phyloP scores from a whole-genome alignment of 2,888 invertebrate species.

The Mythimna ferrago region DNA sequence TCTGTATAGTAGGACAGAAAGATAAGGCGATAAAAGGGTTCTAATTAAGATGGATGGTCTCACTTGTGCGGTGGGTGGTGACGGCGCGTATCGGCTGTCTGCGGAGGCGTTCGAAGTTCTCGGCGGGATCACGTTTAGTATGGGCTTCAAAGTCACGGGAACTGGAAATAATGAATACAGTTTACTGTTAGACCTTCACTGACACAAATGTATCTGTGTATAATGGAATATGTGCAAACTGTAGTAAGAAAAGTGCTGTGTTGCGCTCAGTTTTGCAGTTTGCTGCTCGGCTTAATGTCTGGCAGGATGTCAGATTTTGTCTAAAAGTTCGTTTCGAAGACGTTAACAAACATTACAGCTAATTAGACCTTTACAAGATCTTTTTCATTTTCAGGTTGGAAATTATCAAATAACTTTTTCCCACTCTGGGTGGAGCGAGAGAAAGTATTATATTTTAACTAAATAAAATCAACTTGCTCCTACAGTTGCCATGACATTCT shows the following conservation, averaged over 20 bases:
- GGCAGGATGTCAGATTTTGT: not conserved
- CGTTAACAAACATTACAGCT: not conserved
- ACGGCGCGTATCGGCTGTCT: constrained; percentile 76
- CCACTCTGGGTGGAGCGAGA: too few relatives aligned
- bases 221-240: not conserved
- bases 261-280: constrained; percentile 2
- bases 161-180: constrained; percentile 79
- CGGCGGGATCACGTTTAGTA: constrained; percentile 91
- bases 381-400: too few relatives aligned
- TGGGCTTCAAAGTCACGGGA: constrained; percentile 90
- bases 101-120: constrained; percentile 80
- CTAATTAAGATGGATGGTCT: constrained; percentile 78
- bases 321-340: not conserved
- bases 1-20: constrained; percentile 52
- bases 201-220: constrained; percentile 24
- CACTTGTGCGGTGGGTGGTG: constrained; percentile 82
- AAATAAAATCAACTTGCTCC: too few relatives aligned
- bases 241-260: constrained; percentile 8
- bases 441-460: too few relatives aligned
- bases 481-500: too few relatives aligned
- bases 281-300: not conserved
- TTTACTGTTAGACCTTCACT: constrained; percentile 42
- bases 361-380: too few relatives aligned
- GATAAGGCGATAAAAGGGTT: constrained; percentile 73
- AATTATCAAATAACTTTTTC: too few relatives aligned